Evolutionary conservation across 2,797 vertebrate species (phyloP).

Genomic region (Microchirus variegatus): DNA sequence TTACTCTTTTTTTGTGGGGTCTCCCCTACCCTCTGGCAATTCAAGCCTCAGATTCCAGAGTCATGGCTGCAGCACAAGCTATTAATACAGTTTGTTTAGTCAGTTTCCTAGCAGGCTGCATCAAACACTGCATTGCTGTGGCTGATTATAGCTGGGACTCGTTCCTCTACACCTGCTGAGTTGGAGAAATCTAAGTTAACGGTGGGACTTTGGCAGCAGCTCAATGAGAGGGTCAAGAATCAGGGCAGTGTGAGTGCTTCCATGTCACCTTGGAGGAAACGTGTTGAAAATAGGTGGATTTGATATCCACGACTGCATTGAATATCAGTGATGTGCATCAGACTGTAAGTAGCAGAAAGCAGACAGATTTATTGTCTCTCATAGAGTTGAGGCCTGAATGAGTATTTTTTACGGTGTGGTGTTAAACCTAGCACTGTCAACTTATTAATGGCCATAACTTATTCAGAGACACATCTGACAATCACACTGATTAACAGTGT

Average conservation of each 20-base stretch:
- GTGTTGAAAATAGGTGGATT: slow-evolving; percentile 59
- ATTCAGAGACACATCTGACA: slow-evolving; percentile 12
- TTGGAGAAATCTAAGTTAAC: slow-evolving; percentile 84
- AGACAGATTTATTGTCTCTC: slow-evolving; percentile 49
- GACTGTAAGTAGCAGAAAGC: slow-evolving; percentile 35
- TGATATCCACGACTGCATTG: slow-evolving; percentile 51
- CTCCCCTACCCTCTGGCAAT: slow-evolving; percentile 83
- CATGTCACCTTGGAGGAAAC: slow-evolving; percentile 70
- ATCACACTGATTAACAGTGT: not conserved
- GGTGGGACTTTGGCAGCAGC: slow-evolving; percentile 59
- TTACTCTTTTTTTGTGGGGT: slow-evolving; percentile 70
- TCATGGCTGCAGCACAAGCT: slow-evolving; percentile 79
- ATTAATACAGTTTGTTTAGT: slow-evolving; percentile 91
- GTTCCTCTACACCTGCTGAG: slow-evolving; percentile 85
- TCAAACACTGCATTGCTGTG: slow-evolving; percentile 84
- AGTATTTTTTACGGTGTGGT: slow-evolving; percentile 44
- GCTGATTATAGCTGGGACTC: slow-evolving; percentile 81
- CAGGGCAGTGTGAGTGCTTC: slow-evolving; percentile 54
- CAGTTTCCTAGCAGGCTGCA: slow-evolving; percentile 88
- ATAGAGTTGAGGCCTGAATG: slow-evolving; percentile 25
- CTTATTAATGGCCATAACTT: slow-evolving; percentile 2
- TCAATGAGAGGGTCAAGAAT: slow-evolving; percentile 65
- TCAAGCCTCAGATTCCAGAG: slow-evolving; percentile 81
- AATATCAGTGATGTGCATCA: slow-evolving; percentile 54
- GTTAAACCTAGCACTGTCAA: slow-evolving; percentile 24